These are phyloP conservation scores for Falco novaeseelandiae DNA, from an alignment of 2,797 vertebrate species.

Conservation along the genomic window DNA sequence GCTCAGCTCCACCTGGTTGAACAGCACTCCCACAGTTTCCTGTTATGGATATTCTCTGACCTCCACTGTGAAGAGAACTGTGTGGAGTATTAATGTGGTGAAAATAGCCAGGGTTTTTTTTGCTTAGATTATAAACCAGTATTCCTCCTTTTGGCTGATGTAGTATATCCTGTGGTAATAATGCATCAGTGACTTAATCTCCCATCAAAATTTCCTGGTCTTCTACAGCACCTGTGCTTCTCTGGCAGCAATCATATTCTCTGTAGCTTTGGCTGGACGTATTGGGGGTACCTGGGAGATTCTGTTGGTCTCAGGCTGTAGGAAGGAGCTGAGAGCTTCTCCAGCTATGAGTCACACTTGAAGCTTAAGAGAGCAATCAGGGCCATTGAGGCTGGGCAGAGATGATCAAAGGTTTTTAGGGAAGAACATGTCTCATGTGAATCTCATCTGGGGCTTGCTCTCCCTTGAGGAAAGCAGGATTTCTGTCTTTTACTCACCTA, in stretches of 20 bases:
- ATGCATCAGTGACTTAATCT: neutral
- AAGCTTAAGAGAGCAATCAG: neutral
- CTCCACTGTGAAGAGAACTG: neutral
- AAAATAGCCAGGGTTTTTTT: neutral
- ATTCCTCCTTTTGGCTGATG: neutral
- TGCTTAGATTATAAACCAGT: neutral
- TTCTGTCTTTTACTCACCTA: neutral
- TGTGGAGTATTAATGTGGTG: neutral
- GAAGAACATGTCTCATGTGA: neutral
- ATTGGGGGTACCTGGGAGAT: rapidly evolving
- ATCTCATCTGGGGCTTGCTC: neutral
- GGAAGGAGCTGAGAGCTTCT: neutral
- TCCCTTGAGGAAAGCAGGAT: neutral
- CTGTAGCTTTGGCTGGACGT: neutral
- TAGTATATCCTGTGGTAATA: neutral
- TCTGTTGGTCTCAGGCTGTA: neutral
- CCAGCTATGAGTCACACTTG: neutral
- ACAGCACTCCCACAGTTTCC: neutral
- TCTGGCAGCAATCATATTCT: neutral
- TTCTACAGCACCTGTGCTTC: neutral
- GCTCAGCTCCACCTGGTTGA: neutral
- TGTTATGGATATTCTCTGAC: neutral
- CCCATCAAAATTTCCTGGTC: neutral
- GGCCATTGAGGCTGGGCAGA: neutral
- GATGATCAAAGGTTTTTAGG: neutral